Evolutionary conservation across 2,113 vertebrate genomes (phyloP).

Genomic region (Tragelaphus scriptus): DNA sequence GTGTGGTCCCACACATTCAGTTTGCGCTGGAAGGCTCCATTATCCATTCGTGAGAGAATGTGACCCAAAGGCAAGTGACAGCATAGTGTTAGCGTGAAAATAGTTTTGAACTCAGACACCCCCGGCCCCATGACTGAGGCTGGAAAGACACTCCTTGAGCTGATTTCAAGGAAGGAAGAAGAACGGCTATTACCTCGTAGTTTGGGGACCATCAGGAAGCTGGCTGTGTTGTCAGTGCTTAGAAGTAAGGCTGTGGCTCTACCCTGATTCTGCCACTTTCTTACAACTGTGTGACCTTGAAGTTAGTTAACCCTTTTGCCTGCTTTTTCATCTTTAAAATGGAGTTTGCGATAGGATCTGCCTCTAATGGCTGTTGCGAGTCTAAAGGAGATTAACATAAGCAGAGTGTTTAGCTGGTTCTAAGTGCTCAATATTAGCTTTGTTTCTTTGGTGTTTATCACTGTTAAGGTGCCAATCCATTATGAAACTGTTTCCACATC

Average conservation of each 20-base stretch:
- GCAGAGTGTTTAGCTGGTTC: background rate
- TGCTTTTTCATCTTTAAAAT: background rate
- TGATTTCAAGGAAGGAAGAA: background rate
- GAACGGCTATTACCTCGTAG: rapidly evolving
- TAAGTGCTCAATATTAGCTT: background rate
- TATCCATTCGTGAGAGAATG: background rate
- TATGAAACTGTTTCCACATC: background rate
- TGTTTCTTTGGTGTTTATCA: background rate
- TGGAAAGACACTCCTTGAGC: background rate
- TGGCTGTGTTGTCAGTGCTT: background rate
- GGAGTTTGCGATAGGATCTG: background rate
- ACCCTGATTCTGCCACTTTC: background rate
- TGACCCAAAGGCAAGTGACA: background rate
- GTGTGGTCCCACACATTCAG: background rate
- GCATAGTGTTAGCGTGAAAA: background rate
- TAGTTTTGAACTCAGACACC: background rate
- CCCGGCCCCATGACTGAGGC: background rate
- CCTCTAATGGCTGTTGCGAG: background rate
- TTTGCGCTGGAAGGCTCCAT: background rate
- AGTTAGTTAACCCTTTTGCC: background rate
- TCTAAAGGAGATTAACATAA: background rate
- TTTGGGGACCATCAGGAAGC: background rate
- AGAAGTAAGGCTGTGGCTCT: background rate
- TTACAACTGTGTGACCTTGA: background rate
- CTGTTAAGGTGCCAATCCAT: background rate